A percentile compares a stretch with the other conserved stretches of the same genome.
Conservation (phyloP, 1,140 invertebrate genomes). For the Nasonia longicornis region DNA sequence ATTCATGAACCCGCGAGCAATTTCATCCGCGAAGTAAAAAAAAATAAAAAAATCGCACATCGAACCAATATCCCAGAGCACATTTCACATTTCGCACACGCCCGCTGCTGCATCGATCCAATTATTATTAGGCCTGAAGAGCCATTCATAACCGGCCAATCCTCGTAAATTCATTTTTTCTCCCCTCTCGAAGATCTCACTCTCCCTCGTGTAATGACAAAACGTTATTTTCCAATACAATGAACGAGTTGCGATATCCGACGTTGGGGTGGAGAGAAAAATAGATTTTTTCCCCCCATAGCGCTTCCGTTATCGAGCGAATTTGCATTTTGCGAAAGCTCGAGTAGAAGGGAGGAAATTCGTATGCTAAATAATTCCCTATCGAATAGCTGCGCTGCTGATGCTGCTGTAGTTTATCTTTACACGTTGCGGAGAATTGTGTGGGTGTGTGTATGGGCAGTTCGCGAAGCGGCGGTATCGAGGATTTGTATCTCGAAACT, state of each 20-base stretch:
- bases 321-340: conserved; percentile 12
- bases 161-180: not conserved
- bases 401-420: not conserved
- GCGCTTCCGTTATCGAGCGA: not conserved
- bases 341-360: not conserved
- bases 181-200: not conserved
- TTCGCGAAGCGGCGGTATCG: not conserved
- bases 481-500: not conserved
- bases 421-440: not conserved
- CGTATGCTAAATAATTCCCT: conserved; percentile 15
- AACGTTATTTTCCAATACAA: not conserved
- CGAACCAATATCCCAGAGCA: not conserved
- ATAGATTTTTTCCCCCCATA: not conserved
- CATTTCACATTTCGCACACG: not conserved
- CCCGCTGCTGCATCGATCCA: not conserved
- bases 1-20: not conserved
- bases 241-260: not conserved
- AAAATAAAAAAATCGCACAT: not conserved
- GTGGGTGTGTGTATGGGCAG: not conserved
- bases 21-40: not conserved
- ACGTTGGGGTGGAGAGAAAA: no score
- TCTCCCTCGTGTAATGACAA: not conserved
- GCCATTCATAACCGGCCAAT: not conserved
- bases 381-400: not conserved
- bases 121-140: not conserved